Evolutionary conservation across 2,113 vertebrate species (phyloP).

Genomic region (Percopsis transmontana): DNA sequence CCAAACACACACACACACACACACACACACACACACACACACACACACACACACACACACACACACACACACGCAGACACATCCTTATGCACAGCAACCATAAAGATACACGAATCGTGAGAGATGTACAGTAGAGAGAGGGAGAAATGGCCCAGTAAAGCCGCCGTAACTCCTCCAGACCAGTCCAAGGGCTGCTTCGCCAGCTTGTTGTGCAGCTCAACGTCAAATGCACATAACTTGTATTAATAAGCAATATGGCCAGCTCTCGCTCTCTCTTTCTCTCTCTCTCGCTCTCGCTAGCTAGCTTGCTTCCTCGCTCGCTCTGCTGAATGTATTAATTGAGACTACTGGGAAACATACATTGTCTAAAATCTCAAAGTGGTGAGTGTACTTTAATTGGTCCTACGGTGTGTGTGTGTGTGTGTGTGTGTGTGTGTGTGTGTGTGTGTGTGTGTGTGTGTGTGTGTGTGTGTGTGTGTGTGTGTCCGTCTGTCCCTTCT

Average conservation of each 20-base stretch:
- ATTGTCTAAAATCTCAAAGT: conserved; percentile 53
- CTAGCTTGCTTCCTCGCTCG: conserved; percentile 11
- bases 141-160: conserved; percentile 53
- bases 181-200: conserved; percentile 38
- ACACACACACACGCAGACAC: too few relatives aligned
- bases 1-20: too few relatives aligned
- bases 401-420: conserved; percentile 36
- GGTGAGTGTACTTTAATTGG: conserved; percentile 59
- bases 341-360: conserved; percentile 52
- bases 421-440: neutral
- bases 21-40: neutral
- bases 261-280: conserved; percentile 23
- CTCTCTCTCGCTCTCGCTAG: conserved; percentile 4
- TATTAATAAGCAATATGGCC: conserved; percentile 47
- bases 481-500: conserved; percentile 2
- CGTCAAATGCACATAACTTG: conserved; percentile 64
- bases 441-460: conserved; percentile 1
- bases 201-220: conserved; percentile 60
- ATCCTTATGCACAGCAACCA: too few relatives aligned
- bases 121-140: conserved; percentile 37
- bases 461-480: neutral
- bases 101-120: too few relatives aligned
- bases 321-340: conserved; percentile 56
- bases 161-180: conserved; percentile 30
- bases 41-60: conserved; percentile 2